Evolutionary conservation across 2,888 invertebrate species (phyloP).

Genomic region (Caenorhabditis imperialis): DNA sequence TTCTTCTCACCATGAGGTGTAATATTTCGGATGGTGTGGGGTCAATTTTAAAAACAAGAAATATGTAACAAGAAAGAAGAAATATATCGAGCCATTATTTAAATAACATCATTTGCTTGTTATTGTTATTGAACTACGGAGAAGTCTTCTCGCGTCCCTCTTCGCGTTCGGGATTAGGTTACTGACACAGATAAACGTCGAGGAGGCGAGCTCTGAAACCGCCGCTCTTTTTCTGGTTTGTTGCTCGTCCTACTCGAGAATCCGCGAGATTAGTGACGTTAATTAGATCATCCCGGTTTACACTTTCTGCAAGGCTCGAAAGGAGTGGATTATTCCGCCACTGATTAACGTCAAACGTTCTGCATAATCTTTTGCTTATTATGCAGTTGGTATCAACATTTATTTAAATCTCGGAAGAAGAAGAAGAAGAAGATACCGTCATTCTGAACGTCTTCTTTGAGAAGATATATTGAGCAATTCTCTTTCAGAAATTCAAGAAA

Average conservation of each 20-base stretch:
- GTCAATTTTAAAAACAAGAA: background rate
- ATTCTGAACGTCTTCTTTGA: slow-evolving; percentile 17
- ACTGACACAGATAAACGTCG: slow-evolving; percentile 51
- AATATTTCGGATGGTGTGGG: slow-evolving; percentile 6
- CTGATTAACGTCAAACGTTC: slow-evolving; percentile 36
- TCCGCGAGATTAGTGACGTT: slow-evolving; percentile 18
- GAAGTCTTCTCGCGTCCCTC: slow-evolving; percentile 30
- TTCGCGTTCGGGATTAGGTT: slow-evolving; percentile 49
- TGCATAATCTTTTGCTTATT: slow-evolving; percentile 39
- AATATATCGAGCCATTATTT: slow-evolving; percentile 16
- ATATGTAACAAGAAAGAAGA: too few species aligned
- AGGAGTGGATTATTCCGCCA: slow-evolving; percentile 17
- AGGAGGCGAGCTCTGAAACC: slow-evolving; percentile 32
- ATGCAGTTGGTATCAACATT: slow-evolving; percentile 31
- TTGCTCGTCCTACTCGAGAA: slow-evolving; percentile 15
- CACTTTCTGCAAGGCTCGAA: too few species aligned
- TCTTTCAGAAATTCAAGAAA: too few species aligned
- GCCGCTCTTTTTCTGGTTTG: slow-evolving; percentile 46
- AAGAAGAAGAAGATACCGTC: slow-evolving; percentile 25
- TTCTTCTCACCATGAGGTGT: slow-evolving; percentile 5
- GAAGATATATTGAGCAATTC: too few species aligned
- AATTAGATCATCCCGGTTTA: slow-evolving; percentile 21
- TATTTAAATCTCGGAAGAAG: slow-evolving; percentile 11
- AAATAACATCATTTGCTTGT: slow-evolving; percentile 46
- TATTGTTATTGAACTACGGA: slow-evolving; percentile 51